Percentiles rank a stretch among this genome's conserved stretches.
Evolutionary conservation across 2,888 invertebrate genomes (phyloP).

Genomic region (Apodemia mormo): DNA sequence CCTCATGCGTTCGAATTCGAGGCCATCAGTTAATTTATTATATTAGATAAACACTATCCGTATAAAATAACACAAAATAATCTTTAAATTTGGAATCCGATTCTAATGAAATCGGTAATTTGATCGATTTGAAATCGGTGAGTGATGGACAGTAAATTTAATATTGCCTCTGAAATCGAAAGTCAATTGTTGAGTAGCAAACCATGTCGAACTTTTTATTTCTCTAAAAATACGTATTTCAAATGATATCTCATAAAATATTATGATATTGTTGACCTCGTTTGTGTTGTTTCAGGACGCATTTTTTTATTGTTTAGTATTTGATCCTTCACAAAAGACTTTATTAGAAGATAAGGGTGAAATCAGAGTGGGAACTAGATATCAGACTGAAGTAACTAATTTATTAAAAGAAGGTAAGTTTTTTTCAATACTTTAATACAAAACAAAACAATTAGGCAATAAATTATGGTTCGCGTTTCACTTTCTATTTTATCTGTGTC

Average conservation of each 20-base stretch:
- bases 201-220: constrained; percentile 14
- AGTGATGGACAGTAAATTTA: too few species aligned
- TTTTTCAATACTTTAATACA: not conserved
- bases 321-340: constrained; percentile 99
- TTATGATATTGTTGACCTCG: constrained; percentile 1
- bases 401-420: constrained; percentile 88
- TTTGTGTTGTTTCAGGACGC: constrained; percentile 89
- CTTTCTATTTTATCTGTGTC: not conserved
- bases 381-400: constrained; percentile 96
- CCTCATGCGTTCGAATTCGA: too few species aligned
- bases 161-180: too few species aligned
- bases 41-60: too few species aligned
- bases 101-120: too few species aligned
- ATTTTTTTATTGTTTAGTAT: constrained; percentile 99
- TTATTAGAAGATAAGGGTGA: constrained; percentile 99
- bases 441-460: not conserved
- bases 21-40: too few species aligned
- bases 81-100: too few species aligned
- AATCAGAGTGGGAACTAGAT: constrained; percentile 95
- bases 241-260: not conserved
- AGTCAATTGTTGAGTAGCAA: too few species aligned
- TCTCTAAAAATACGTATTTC: too few species aligned
- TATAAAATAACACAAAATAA: too few species aligned
- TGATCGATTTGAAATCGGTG: too few species aligned
- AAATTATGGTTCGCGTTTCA: not conserved